Base-by-base conservation (phyloP, 2,113 vertebrate genomes). In the Gymnocephalus cernua region DNA sequence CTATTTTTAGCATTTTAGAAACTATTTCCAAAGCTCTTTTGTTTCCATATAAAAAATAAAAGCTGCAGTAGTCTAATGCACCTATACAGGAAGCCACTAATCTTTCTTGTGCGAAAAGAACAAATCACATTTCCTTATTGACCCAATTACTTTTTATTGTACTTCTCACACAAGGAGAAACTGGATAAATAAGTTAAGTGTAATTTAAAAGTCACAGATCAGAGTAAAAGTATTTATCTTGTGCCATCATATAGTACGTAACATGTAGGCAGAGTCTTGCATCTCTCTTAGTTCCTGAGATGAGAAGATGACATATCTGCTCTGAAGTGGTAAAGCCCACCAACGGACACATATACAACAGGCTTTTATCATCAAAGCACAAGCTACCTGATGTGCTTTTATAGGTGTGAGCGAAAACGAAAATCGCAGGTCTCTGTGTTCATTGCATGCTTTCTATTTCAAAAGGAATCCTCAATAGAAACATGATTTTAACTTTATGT, bases 251-350 rank as follows among this genome's bases (percentile, higher is more conserved):
- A 32, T 32, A n/a, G n/a, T 53, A n/a, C 19, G 53, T 11, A 25
- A 59, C 44, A n/a, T 29, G 21, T 6, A 50, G 59, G n/a, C 32
- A 29, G n/a, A 2, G 4, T 68, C 6, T 64, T 1, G 1, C 19
- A 10, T n/a, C 2, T 53, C n/a, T 66, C n/a, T 54, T 25, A 61
- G 29, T 62, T 83, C 32, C 21, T 72, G 70, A 78, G 63, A 75
- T 47, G 25, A 70, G 25, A 58, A 10, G 13, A 81, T 18, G 1
- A 59, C 23, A 25, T 19, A 0, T 27, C 13, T 45, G 2, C 70
- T 76, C 54, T 88, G 77, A 84, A 79, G 80, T 84, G 80, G 80
- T 79, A 15, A 73, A 11, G 13, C 74, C 47, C 25, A 64, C 21
- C 14, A 56, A 32, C 3, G 14, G 38, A 18, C 44, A 0, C 7